These are phyloP conservation scores for Cassiopea xamachana DNA, from an alignment of 30 jellyfish, hydroid and myxozoan species.

Conservation along the genomic window DNA sequence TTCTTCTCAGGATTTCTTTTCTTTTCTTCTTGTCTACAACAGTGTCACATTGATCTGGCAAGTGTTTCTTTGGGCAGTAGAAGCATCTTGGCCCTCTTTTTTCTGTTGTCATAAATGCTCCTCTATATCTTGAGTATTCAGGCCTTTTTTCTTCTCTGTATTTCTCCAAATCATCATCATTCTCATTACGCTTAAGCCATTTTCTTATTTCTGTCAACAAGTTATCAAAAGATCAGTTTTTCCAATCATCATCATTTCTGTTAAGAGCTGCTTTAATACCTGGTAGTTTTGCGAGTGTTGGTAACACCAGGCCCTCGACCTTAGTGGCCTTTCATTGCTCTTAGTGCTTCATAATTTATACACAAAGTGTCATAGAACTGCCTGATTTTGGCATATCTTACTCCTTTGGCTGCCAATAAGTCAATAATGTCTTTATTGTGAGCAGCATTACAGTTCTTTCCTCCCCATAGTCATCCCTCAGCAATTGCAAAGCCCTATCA, in stretches of 20 bases:
- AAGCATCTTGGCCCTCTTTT: conserved; percentile 54
- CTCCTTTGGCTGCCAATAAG: conserved; percentile 15
- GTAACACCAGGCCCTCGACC: conserved; percentile 39
- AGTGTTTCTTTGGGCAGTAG: conserved; percentile 60
- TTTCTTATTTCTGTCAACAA: conserved; percentile 43
- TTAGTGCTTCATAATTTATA: conserved; percentile 55
- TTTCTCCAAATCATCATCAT: conserved; percentile 13
- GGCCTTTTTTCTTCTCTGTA: conserved; percentile 6
- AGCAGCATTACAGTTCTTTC: conserved; percentile 59
- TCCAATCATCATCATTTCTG: conserved; percentile 65
- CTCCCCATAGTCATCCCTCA: conserved; percentile 50
- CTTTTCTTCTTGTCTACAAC: conserved; percentile 36
- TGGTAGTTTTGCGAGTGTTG: conserved; percentile 47
- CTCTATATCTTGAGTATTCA: neutral
- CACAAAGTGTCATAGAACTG: conserved; percentile 46
- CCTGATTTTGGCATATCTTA: conserved; percentile 32
- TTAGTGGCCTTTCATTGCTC: conserved; percentile 37
- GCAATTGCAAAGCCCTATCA: conserved; percentile 63
- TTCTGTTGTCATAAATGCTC: conserved; percentile 19
- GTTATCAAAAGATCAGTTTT: conserved; percentile 28
- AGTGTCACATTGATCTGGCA: conserved; percentile 60
- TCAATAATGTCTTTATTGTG: conserved; percentile 52
- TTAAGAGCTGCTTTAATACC: conserved; percentile 44
- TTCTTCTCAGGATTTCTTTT: conserved; percentile 40
- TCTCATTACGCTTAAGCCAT: conserved; percentile 36